Evolutionary conservation across 35 echinoderm and acorn worm genomes (phyloP).

Genomic region (Lytechinus variegatus): DNA sequence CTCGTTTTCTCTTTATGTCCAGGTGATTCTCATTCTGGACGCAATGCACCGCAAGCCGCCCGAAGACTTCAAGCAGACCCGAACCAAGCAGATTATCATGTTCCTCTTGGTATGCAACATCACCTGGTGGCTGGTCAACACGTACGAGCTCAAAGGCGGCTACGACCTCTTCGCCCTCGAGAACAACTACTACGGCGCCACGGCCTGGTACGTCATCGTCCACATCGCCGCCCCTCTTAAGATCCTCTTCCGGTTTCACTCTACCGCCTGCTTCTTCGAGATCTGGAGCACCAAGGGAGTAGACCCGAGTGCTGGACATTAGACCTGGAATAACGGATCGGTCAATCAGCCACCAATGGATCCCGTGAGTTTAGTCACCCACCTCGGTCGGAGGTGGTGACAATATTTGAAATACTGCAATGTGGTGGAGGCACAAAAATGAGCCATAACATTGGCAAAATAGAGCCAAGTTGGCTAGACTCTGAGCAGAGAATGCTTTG

Average conservation of each 20-base stretch:
- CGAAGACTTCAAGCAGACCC: conserved; percentile 84
- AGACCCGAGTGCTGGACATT: neutral
- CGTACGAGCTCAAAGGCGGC: conserved; percentile 96
- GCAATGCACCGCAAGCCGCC: conserved; percentile 90
- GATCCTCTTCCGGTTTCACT: conserved; percentile 97
- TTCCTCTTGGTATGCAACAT: conserved; percentile 92
- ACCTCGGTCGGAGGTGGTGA: too few relatives aligned
- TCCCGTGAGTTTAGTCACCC: too few relatives aligned
- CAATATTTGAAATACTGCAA: too few relatives aligned
- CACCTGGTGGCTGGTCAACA: conserved; percentile 92
- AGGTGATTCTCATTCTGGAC: conserved; percentile 82
- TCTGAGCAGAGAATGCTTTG: too few relatives aligned
- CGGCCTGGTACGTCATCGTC: conserved; percentile 92
- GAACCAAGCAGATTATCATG: conserved; percentile 95
- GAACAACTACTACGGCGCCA: conserved; percentile 91
- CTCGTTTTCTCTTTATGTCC: neutral
- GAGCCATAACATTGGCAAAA: neutral
- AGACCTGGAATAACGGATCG: neutral
- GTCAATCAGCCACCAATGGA: neutral
- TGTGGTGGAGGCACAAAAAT: neutral
- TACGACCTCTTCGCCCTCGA: conserved; percentile 87
- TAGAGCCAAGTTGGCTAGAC: too few relatives aligned
- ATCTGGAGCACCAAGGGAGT: conserved; percentile 85
- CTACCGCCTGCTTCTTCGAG: conserved; percentile 94
- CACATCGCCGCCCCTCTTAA: conserved; percentile 90